Conservation (phyloP, 2,888 invertebrate genomes). For the Callyntrura guangdongensis region DNA sequence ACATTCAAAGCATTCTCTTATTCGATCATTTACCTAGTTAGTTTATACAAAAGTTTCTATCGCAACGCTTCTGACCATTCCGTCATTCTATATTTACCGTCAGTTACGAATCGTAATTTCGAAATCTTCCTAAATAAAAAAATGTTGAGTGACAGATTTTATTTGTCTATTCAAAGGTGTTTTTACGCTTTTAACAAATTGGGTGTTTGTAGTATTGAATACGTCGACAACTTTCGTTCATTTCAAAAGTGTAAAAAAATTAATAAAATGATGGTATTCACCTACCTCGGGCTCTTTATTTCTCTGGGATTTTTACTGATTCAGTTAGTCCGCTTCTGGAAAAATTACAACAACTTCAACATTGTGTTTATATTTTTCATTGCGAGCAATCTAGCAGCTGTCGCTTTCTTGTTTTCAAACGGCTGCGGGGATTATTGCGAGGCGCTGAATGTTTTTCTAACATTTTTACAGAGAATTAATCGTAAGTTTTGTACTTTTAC, state of each 20-base stretch:
- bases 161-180: background rate
- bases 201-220: background rate
- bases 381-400: background rate
- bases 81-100: too few species aligned
- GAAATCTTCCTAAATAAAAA: background rate
- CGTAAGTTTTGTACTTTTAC: too few species aligned
- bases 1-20: too few species aligned
- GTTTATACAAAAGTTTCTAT: too few species aligned
- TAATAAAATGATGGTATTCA: background rate
- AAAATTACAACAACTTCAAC: conserved; percentile 25
- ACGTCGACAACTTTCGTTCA: background rate
- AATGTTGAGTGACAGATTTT: conserved; percentile 24
- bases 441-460: background rate
- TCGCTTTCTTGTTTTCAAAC: background rate
- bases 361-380: conserved; percentile 17
- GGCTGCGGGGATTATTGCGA: background rate
- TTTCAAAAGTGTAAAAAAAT: background rate
- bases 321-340: conserved; percentile 11
- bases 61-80: too few species aligned
- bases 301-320: background rate
- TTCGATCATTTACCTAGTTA: too few species aligned
- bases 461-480: background rate
- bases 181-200: background rate
- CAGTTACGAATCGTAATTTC: too few species aligned
- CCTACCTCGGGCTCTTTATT: background rate